phyloP scores from a whole-genome alignment of 1,140 invertebrate genomes.

The Olivierus martensii region DNA sequence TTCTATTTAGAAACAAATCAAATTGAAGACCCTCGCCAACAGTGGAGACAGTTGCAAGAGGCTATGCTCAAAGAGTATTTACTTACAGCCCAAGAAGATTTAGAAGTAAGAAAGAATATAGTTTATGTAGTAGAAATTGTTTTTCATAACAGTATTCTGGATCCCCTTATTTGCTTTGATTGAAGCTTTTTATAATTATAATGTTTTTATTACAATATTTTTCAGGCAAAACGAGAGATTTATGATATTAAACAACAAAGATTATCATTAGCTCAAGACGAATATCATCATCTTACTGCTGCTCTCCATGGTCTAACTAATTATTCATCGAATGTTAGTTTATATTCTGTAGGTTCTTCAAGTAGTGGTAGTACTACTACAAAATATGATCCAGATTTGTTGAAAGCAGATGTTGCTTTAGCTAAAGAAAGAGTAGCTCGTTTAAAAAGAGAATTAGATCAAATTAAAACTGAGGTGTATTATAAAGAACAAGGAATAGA shows the following conservation, averaged over 20 bases:
- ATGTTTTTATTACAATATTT: conserved; percentile 38
- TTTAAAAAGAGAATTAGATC: conserved; percentile 75
- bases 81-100: conserved; percentile 80
- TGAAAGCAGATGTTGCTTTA: conserved; percentile 80
- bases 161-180: too few relatives aligned
- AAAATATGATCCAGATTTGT: conserved; percentile 83
- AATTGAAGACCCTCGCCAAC: conserved; percentile 84
- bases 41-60: conserved; percentile 92
- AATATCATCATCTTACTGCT: conserved; percentile 87
- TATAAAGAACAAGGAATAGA: conserved; percentile 84
- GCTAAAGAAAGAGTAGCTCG: conserved; percentile 75
- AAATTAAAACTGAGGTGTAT: conserved; percentile 79
- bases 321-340: conserved; percentile 15
- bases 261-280: conserved; percentile 79
- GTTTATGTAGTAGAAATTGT: too few relatives aligned
- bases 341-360: conserved; percentile 35
- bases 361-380: conserved; percentile 75
- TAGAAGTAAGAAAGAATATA: conserved; percentile 53
- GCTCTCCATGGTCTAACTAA: conserved; percentile 48
- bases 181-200: too few relatives aligned
- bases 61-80: conserved; percentile 92
- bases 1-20: conserved; percentile 81
- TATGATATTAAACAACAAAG: conserved; percentile 90
- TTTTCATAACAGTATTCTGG: too few relatives aligned
- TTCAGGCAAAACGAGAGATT: conserved; percentile 87